phyloP scores from a whole-genome alignment of 2,888 invertebrate genomes.

The Cheilosia scutellata region DNA sequence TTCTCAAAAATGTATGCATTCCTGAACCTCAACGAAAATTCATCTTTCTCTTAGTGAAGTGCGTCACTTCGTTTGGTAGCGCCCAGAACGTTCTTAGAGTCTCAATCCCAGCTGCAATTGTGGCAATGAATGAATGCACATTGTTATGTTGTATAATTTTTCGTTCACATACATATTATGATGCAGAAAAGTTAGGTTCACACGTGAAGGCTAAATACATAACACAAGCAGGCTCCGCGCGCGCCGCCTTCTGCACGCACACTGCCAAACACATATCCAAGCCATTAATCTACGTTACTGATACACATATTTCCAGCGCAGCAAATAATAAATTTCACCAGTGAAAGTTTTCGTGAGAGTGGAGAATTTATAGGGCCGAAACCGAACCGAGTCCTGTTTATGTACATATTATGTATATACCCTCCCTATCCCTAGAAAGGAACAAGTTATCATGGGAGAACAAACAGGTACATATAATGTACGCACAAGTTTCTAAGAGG shows the following conservation, averaged over 20 bases:
- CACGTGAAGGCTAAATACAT: conserved; percentile 38
- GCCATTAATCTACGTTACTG: conserved; percentile 70
- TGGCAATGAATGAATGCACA: conserved; percentile 32
- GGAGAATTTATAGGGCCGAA: conserved; percentile 49
- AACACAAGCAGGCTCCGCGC: too few relatives aligned
- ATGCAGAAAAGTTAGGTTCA: conserved; percentile 57
- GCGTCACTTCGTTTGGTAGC: not conserved
- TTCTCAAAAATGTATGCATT: conserved; percentile 11
- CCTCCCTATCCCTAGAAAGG: not conserved
- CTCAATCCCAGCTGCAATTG: not conserved
- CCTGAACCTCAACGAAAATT: not conserved
- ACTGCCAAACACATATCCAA: conserved; percentile 40
- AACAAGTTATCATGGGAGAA: conserved; percentile 51
- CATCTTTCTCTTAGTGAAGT: not conserved
- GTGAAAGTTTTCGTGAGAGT: conserved; percentile 66
- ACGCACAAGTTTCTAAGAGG: conserved; percentile 57
- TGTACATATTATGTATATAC: not conserved
- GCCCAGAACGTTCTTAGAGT: not conserved
- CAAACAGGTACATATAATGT: conserved; percentile 62
- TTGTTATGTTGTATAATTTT: conserved; percentile 30
- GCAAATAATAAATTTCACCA: conserved; percentile 69
- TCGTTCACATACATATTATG: conserved; percentile 43
- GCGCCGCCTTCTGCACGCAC: conserved; percentile 4
- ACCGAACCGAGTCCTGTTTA: not conserved
- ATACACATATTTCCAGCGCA: conserved; percentile 55